Evolutionary conservation across 1,140 invertebrate species (phyloP), one percentile per base, ranked within the genome.

Genomic region (Drosophila nannoptera): DNA sequence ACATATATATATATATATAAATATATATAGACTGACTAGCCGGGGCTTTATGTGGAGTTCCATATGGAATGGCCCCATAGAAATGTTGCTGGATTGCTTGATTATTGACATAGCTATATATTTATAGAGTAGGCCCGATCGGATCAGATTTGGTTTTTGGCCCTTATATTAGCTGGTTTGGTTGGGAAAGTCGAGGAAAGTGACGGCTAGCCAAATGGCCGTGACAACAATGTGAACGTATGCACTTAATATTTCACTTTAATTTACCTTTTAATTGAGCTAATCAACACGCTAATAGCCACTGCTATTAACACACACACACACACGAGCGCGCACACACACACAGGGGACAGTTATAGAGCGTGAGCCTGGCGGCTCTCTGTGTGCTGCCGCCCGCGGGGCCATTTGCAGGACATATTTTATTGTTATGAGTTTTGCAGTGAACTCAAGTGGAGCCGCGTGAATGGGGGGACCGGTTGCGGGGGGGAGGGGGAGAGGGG

Each of bases 231-330:
- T 42, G 33, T 52, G 52, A 46, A 66, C 46, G 33, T 55, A 38
- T 62, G 59, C 75, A 70, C 69, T 74, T 71, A 64, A 69, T 86
- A 81, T 75, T 84, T 86, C 82, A 86, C 78, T 86, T 86, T 81
- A 78, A 86, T 84, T 86, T 80, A 74, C 65, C 69, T 86, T 66
- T 81, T 86, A 86, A 83, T 83, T 83, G 81, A 16, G 50, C 81
- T 77, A 84, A 84, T 84, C 81, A 84, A 75, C 73, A 53, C 74
- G 81, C 82, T 86, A 84, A 86, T 84, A 86, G 77, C 59, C 48
- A 40, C 22, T 40, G 65, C 80, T 62, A 83, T 84, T 83, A 84
- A 65, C 65, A 16, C 12, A 56, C 53, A 14, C 53, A 69, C 35
- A 59, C 35, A 68, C 35, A 73, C 59, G 55, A 46, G 58, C 16